phyloP scores from a whole-genome alignment of 2,797 vertebrate genomes.

The Chaunax sp. region DNA sequence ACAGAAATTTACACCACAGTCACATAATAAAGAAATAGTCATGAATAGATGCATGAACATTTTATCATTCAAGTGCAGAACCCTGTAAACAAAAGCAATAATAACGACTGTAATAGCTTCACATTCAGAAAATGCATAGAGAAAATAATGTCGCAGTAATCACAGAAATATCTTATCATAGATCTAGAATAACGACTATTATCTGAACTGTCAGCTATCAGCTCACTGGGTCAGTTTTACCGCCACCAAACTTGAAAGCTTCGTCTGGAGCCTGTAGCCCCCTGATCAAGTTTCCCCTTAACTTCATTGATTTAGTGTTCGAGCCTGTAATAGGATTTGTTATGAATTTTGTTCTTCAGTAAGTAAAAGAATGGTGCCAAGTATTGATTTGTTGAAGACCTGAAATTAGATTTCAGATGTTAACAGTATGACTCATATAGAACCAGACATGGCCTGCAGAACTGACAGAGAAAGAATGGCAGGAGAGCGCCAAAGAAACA shows the following conservation, averaged over 20 bases:
- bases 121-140: no score
- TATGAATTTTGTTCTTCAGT: slow-evolving; percentile 70
- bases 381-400: slow-evolving; percentile 76
- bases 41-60: no score
- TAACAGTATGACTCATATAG: slow-evolving; percentile 55
- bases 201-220: no score
- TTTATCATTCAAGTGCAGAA: no score
- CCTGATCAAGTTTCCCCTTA: slow-evolving; percentile 56
- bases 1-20: background rate
- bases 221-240: slow-evolving; percentile 2
- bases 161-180: no score
- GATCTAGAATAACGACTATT: no score
- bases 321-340: slow-evolving; percentile 72
- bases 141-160: no score
- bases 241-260: slow-evolving; percentile 3
- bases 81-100: no score
- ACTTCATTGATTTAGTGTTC: slow-evolving; percentile 71
- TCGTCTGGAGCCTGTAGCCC: slow-evolving; percentile 22
- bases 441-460: slow-evolving; percentile 20
- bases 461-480: slow-evolving; percentile 6
- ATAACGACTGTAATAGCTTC: no score
- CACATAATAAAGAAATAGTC: background rate
- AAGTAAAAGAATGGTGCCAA: slow-evolving; percentile 72
- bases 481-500: no score
- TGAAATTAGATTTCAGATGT: slow-evolving; percentile 75